Percentiles rank a stretch among this genome's conserved stretches.
Evolutionary conservation across 2,888 invertebrate genomes (phyloP).

Genomic region (Aradus depressus): DNA sequence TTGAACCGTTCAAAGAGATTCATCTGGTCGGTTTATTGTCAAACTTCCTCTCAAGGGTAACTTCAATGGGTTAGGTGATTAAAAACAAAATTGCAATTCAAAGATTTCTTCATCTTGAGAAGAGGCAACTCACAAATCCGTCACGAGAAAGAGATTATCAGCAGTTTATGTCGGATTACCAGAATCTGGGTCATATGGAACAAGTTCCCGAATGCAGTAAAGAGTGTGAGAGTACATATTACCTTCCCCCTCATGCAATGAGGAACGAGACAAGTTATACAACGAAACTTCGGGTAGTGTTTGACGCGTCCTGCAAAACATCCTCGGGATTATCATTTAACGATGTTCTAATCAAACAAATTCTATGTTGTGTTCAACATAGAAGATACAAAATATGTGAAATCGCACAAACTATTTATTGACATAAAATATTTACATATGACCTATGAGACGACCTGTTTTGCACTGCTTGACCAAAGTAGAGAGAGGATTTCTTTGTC

Average conservation of each 20-base stretch:
- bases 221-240: conserved; percentile 21
- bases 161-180: conserved; percentile 27
- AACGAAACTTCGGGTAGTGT: conserved; percentile 33
- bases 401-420: no score
- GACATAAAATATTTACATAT: no score
- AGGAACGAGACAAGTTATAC: conserved; percentile 29
- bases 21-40: no score
- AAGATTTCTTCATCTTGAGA: conserved; percentile 13
- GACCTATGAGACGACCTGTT: no score
- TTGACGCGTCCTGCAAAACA: conserved; percentile 30
- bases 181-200: no score
- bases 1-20: conserved; percentile 16
- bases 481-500: no score
- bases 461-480: no score
- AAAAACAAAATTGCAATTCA: conserved; percentile 10
- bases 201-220: conserved; percentile 6
- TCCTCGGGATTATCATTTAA: not conserved
- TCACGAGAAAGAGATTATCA: conserved; percentile 16
- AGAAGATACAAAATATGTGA: no score
- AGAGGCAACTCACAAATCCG: conserved; percentile 1
- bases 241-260: conserved; percentile 33
- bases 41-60: conserved; percentile 13
- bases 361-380: no score
- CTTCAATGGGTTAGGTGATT: conserved; percentile 14
- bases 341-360: not conserved